Base-by-base conservation (phyloP, 2,113 vertebrate species). In the Puma concolor region DNA sequence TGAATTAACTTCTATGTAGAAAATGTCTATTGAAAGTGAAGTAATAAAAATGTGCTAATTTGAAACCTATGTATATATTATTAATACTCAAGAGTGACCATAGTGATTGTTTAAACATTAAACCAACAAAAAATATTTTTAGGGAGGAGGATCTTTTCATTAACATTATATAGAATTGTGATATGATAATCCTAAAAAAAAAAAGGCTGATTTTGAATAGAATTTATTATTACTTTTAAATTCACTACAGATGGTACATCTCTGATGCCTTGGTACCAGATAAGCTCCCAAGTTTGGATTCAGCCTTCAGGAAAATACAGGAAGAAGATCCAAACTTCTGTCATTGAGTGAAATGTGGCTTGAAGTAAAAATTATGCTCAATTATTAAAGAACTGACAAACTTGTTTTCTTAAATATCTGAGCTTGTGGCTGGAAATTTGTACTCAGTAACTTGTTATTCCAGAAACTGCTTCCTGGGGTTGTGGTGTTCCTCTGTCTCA, bases 1-100 rank as follows among this genome's bases (percentile, higher is more conserved):
- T 86, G 71, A 96, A 95, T 85, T 80, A 84, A 71, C 48, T 88
- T 90, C 31, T 60, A 90, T 36, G 29, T 79, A 71, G 81, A 91
- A 94, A 95, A 77, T 67, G 0, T 52, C 89, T 95, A 74, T 74
- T 79, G 50, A 88, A 93, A 69, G 21, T 86, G 54, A 67, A 66
- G 36, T 77, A 38, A 85, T 60, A 63, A 57, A 72, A 91, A 50
- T 44, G 16, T 57, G 25, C n/a, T 44, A 60, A 52, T 93, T 76
- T 57, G 33, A 94, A 96, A 33, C 29, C 57, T 84, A 12, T 10
- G 41, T 21, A 41, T 82, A 10, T 83, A 64, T 54, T 86, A 57
- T 72, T 77, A 71, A 60, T 60, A 72, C 29, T 82, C 7, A 91
- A 91, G 77, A 44, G 5, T 64, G 77, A 77, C 23, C 4, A 13